Percentiles rank a stretch among this genome's conserved stretches.
These are phyloP conservation scores for Myotis brandtii DNA, from an alignment of 2,113 vertebrate species.

Conservation along the genomic window DNA sequence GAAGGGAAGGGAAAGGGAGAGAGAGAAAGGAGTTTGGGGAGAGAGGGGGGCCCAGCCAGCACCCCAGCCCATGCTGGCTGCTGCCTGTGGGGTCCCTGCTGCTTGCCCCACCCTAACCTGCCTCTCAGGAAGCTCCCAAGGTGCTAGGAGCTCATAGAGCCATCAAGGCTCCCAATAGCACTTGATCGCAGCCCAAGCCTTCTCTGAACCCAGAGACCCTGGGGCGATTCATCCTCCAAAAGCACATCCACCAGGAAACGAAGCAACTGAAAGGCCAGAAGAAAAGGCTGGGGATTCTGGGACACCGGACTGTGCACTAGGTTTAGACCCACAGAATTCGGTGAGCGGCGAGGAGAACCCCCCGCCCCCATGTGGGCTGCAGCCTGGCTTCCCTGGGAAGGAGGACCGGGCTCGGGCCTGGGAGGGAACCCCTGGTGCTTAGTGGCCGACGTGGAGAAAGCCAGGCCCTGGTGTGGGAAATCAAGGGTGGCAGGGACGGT, in stretches of 20 bases:
- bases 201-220: background rate
- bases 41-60: background rate
- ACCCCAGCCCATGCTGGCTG: rapidly evolving
- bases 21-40: background rate
- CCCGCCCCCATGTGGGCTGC: background rate
- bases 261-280: background rate
- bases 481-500: constrained; percentile 27
- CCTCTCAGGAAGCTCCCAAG: background rate
- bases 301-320: rapidly evolving
- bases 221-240: background rate
- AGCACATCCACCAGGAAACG: background rate
- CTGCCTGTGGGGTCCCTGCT: rapidly evolving
- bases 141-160: background rate
- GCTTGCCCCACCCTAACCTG: no score
- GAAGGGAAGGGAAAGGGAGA: background rate
- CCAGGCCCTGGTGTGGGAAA: constrained; percentile 80
- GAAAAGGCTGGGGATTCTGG: background rate
- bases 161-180: background rate
- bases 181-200: rapidly evolving
- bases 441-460: background rate
- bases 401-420: background rate
- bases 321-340: background rate
- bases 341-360: background rate
- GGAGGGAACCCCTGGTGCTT: background rate
- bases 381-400: background rate